Conservation (phyloP, 2,797 vertebrate genomes). For the Ateles fusciceps region DNA sequence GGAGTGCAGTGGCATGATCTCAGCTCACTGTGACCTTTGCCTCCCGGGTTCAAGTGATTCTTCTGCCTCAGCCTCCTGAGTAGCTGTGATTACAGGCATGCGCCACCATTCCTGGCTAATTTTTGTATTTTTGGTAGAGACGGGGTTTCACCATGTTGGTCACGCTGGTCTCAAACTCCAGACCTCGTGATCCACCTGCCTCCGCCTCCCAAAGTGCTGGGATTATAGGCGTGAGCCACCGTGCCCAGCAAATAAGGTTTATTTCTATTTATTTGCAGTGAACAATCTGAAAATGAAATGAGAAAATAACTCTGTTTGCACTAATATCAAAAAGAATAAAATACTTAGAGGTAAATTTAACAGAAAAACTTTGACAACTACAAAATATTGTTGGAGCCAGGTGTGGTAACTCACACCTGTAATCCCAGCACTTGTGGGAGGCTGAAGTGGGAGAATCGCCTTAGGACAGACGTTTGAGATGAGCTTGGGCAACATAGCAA, state of each 20-base stretch:
- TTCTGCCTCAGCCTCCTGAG: no score
- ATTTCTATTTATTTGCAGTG: background rate
- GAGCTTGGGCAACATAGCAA: background rate
- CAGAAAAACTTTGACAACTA: background rate
- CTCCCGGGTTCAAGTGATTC: no score
- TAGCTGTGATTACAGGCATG: no score
- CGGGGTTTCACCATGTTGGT: no score
- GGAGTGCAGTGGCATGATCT: no score
- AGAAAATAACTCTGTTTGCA: background rate
- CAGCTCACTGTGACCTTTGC: no score
- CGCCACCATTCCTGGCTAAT: no score
- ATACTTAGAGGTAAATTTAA: background rate
- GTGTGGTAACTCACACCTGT: background rate
- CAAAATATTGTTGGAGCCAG: background rate
- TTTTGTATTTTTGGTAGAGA: no score
- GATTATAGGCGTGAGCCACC: no score
- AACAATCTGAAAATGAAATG: slow-evolving; percentile 13
- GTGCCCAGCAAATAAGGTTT: background rate
- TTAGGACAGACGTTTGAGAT: background rate
- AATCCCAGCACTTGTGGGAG: background rate
- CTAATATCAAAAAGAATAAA: background rate
- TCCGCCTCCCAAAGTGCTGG: no score
- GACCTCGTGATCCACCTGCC: no score
- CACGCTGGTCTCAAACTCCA: no score
- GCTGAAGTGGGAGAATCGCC: background rate